A percentile compares a stretch with the other conserved stretches of the same genome.
phyloP scores from a whole-genome alignment of 2,888 invertebrate species.

The Limenitis camilla region DNA sequence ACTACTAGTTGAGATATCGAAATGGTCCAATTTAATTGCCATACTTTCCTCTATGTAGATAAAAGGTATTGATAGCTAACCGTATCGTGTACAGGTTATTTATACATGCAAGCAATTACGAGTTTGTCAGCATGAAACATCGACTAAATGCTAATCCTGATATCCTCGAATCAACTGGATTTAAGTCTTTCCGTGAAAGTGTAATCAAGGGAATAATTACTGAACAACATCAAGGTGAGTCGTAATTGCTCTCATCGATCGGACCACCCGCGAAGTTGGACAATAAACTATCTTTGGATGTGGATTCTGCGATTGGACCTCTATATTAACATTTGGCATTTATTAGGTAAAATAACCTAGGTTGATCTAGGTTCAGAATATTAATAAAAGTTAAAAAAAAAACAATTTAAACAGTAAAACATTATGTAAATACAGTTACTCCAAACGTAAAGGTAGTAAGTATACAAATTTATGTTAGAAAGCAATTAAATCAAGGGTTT shows the following conservation, averaged over 20 bases:
- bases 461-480: too few species aligned
- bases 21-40: neutral
- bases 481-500: too few species aligned
- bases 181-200: slow-evolving; percentile 8
- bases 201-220: slow-evolving; percentile 14
- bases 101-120: neutral
- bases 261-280: slow-evolving; percentile 14
- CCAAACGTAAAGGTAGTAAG: too few species aligned
- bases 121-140: neutral
- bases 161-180: neutral
- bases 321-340: too few species aligned
- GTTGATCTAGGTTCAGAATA: too few species aligned
- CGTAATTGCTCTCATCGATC: slow-evolving; percentile 14
- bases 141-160: slow-evolving; percentile 2
- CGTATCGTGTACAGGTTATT: neutral
- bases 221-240: slow-evolving; percentile 6
- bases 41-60: neutral
- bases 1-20: neutral
- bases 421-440: too few species aligned
- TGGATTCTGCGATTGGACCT: too few species aligned
- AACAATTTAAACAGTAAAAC: too few species aligned
- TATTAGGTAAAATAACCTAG: too few species aligned
- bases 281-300: neutral
- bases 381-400: too few species aligned
- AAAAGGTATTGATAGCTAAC: neutral